A percentile compares a stretch with the other conserved stretches of the same genome.
Evolutionary conservation across 2,888 invertebrate species (phyloP).

Genomic region (Saturnia japonica): DNA sequence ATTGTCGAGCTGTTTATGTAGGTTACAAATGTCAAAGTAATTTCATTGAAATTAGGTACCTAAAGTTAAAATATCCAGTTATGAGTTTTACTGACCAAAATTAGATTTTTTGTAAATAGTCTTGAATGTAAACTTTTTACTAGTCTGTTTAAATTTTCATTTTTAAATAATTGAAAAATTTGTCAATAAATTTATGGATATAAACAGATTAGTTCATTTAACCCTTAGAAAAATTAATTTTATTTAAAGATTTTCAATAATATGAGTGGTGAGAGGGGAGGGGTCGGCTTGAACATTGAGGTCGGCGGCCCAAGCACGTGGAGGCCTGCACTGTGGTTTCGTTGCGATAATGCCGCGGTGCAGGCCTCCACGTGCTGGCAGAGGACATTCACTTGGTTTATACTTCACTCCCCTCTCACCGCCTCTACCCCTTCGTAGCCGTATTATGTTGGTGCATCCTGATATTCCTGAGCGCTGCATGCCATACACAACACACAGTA

Average conservation of each 20-base stretch:
- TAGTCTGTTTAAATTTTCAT: too few relatives aligned
- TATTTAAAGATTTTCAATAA: neutral
- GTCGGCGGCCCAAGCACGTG: slow-evolving; percentile 76
- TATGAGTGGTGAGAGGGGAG: slow-evolving; percentile 48
- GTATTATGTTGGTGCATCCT: slow-evolving; percentile 71
- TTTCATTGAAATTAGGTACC: slow-evolving; percentile 19
- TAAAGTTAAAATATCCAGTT: slow-evolving; percentile 24
- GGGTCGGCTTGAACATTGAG: slow-evolving; percentile 52
- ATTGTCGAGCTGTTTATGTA: slow-evolving; percentile 2
- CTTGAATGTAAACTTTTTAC: neutral
- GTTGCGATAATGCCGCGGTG: slow-evolving; percentile 68
- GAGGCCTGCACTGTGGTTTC: slow-evolving; percentile 75
- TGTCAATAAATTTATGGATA: neutral
- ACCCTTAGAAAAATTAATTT: neutral
- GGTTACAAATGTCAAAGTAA: slow-evolving; percentile 34
- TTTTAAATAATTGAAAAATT: too few relatives aligned
- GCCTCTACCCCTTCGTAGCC: slow-evolving; percentile 56
- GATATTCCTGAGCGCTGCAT: slow-evolving; percentile 75
- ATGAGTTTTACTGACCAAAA: neutral
- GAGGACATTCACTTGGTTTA: slow-evolving; percentile 63
- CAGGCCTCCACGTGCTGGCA: slow-evolving; percentile 77
- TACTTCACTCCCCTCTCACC: slow-evolving; percentile 51
- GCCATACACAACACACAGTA: slow-evolving; percentile 72
- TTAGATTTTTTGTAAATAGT: neutral
- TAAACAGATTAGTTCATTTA: neutral